Evolutionary conservation across 35 echinoderm and acorn worm genomes (phyloP).

Genomic region (Strongylocentrotus purpuratus): DNA sequence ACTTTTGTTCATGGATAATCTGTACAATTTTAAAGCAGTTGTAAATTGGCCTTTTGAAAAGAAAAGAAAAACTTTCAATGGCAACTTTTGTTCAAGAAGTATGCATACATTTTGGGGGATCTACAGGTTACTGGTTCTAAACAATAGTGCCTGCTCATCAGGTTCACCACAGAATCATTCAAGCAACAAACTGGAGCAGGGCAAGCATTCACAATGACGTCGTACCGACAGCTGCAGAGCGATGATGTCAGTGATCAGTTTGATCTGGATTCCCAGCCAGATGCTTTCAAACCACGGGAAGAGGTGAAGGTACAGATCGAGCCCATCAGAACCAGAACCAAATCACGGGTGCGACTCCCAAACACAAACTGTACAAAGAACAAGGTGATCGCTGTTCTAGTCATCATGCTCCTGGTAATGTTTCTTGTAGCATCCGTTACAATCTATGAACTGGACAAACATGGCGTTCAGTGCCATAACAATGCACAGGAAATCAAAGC

Average conservation of each 20-base stretch:
- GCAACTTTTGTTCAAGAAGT: neutral
- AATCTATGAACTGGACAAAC: slow-evolving; percentile 44
- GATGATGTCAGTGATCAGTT: slow-evolving; percentile 41
- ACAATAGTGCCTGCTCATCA: neutral
- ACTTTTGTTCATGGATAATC: too few species aligned
- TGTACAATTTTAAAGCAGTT: too few species aligned
- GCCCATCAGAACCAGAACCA: neutral
- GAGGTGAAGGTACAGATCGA: slow-evolving; percentile 48
- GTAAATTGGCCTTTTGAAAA: too few species aligned
- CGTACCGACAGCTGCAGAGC: slow-evolving; percentile 43
- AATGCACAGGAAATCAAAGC: neutral
- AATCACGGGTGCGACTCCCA: slow-evolving; percentile 42
- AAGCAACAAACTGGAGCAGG: too few species aligned
- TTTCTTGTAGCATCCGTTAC: slow-evolving; percentile 3
- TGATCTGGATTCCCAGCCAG: slow-evolving; percentile 42
- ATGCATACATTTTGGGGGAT: neutral
- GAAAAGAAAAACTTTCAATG: neutral
- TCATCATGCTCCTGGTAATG: slow-evolving; percentile 30
- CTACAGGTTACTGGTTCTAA: too few species aligned
- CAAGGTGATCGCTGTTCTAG: slow-evolving; percentile 1
- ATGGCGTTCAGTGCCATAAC: neutral
- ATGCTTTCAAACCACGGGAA: neutral
- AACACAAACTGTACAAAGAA: slow-evolving; percentile 44
- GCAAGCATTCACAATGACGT: slow-evolving; percentile 30
- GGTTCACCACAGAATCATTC: neutral